Conservation (phyloP, 2,113 vertebrate species). For the Paradoxurus hermaphroditus region DNA sequence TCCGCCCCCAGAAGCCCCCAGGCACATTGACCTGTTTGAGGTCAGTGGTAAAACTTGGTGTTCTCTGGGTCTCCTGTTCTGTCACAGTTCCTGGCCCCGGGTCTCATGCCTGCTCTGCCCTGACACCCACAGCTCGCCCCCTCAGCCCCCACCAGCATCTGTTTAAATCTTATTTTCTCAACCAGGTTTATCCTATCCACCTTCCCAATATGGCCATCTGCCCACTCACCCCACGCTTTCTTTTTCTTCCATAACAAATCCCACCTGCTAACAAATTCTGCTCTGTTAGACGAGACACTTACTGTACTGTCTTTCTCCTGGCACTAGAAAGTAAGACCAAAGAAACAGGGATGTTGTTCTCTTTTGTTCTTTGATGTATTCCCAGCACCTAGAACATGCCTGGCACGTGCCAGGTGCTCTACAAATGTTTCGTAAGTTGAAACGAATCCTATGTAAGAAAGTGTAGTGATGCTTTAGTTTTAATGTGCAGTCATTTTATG, state of each 20-base stretch:
- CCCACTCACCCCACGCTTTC: too few relatives aligned
- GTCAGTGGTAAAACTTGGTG: background rate
- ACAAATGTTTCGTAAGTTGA: background rate
- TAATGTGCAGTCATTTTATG: background rate
- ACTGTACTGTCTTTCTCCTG: background rate
- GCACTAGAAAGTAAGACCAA: background rate
- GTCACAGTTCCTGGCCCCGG: background rate
- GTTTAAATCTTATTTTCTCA: background rate
- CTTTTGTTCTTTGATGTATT: background rate
- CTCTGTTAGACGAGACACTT: too few relatives aligned
- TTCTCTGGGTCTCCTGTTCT: background rate
- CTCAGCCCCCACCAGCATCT: background rate
- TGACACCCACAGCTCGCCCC: accelerated
- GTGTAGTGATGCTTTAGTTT: background rate
- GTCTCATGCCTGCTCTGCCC: background rate
- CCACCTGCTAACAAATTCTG: background rate
- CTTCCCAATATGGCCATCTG: background rate
- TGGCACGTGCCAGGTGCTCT: accelerated
- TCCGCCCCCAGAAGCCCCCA: too few relatives aligned
- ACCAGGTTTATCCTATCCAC: background rate
- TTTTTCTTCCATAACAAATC: background rate
- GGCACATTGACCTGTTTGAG: accelerated
- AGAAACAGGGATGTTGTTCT: background rate
- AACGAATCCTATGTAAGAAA: background rate
- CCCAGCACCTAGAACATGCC: background rate